Base-by-base conservation (phyloP, 2,797 vertebrate genomes). In the Cirrhinus molitorella region DNA sequence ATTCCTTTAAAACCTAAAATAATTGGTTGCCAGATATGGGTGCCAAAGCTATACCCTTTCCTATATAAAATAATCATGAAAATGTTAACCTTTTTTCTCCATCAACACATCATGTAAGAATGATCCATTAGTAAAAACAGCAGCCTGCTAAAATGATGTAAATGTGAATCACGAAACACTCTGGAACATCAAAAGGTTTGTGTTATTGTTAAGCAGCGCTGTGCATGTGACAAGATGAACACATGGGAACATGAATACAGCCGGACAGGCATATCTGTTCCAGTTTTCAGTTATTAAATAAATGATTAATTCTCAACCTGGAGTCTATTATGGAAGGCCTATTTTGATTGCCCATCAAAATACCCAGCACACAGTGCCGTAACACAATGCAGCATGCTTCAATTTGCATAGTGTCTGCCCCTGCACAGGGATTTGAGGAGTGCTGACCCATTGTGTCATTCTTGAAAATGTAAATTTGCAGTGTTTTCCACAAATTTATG, bases 391-490 rank as follows among this genome's bases (percentile, higher is more conserved):
- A 21, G 8, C 34, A 68, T 25, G 16, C 45, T 70, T 74, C 25
- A 57, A 78, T 80, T 71, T 84, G 79, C 86, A 87, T 83, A 85
- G 83, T 4, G 74, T 79, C 65, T 74, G 70, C 76, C 72, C 34
- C 76, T 86, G 61, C 83, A 65, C n/a, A 79, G 79, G 75, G 84
- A 81, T 85, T 84, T 85, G 74, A 80, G 75, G 68, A 71, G 23
- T 37, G 85, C 83, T 57, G 65, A 78, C 28, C 68, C 66, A 81
- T 83, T 83, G 83, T 86, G 85, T 83, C 83, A 80, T 87, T 88
- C 90, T 91, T 84, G 49, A 86, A 83, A 84, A 91, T 92, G 91
- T 76, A 85, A 93, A 95, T 93, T 45, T 80, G 74, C 67, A 67
- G 63, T 1, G 81, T 88, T 49, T 71, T 31, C 23, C 25, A 87